Conservation (phyloP, 2,888 invertebrate species). For the Melieria omissa region DNA sequence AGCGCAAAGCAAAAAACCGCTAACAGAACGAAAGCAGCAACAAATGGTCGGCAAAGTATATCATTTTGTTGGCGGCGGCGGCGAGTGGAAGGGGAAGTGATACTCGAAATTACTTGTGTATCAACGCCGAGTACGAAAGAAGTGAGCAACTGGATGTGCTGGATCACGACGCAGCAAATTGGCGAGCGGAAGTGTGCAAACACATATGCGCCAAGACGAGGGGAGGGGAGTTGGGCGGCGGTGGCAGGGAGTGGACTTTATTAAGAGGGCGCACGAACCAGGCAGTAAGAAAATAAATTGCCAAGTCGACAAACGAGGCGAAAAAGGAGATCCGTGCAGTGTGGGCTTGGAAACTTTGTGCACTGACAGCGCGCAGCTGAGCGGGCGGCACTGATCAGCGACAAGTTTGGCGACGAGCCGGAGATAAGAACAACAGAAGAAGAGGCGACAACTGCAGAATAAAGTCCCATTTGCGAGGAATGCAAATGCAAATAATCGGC, state of each 20-base stretch:
- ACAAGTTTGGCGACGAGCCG: neutral
- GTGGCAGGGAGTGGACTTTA: neutral
- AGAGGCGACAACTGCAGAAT: neutral
- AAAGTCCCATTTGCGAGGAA: conserved; percentile 18
- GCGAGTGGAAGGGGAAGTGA: neutral
- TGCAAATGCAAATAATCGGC: conserved; percentile 19
- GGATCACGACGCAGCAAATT: too few relatives aligned
- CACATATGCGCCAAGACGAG: neutral
- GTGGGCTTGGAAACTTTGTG: neutral
- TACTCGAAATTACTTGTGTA: conserved; percentile 25
- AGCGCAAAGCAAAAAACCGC: neutral
- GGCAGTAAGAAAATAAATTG: conserved; percentile 42
- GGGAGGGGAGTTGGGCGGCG: neutral
- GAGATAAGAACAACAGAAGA: neutral
- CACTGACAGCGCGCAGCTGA: neutral
- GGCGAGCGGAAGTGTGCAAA: neutral
- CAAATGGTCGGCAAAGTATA: conserved; percentile 18
- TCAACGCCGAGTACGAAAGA: too few relatives aligned
- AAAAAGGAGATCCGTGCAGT: conserved; percentile 15
- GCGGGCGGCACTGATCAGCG: neutral
- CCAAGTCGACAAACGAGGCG: conserved; percentile 21
- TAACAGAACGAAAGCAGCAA: conserved; percentile 10
- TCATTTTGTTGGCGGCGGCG: conserved; percentile 7
- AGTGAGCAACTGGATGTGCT: too few relatives aligned
- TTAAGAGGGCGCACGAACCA: neutral